phyloP scores from a whole-genome alignment of 1,140 invertebrate genomes.

The Rhagoletis zephyria region DNA sequence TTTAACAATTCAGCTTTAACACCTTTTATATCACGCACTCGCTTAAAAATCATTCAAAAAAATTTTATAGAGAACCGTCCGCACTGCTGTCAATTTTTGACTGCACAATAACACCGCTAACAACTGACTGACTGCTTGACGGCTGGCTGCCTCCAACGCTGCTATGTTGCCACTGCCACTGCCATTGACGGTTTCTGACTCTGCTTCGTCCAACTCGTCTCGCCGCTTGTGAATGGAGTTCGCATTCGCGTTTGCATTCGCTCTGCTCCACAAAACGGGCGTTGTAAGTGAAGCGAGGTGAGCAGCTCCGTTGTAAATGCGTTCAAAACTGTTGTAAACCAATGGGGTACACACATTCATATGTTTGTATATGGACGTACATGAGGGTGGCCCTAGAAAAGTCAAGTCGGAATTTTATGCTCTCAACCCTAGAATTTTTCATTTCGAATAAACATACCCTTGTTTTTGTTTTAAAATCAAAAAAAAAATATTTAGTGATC shows the following conservation, averaged over 20 bases:
- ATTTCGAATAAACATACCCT: too few relatives aligned
- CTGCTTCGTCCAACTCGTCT: slow-evolving; percentile 24
- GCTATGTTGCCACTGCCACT: neutral
- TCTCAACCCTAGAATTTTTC: too few relatives aligned
- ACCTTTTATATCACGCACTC: neutral
- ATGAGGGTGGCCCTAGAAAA: too few relatives aligned
- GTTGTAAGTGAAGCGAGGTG: slow-evolving; percentile 17
- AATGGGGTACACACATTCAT: neutral
- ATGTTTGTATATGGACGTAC: too few relatives aligned
- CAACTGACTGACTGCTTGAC: slow-evolving; percentile 29
- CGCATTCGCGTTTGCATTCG: slow-evolving; percentile 7
- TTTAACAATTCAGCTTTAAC: too few relatives aligned
- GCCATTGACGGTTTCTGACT: neutral
- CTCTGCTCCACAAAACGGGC: slow-evolving; percentile 3
- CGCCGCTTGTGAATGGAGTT: slow-evolving; percentile 17
- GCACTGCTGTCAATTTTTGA: slow-evolving; percentile 7
- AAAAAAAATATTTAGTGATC: too few relatives aligned
- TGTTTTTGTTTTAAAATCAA: too few relatives aligned
- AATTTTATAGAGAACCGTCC: neutral
- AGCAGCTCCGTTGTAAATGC: slow-evolving; percentile 3
- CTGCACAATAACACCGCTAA: slow-evolving; percentile 34
- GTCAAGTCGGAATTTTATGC: too few relatives aligned
- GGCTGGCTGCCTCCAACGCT: neutral
- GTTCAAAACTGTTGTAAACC: slow-evolving; percentile 19
- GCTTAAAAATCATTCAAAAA: neutral